Evolutionary conservation across 1,140 invertebrate genomes (phyloP), one percentile per base, ranked within the genome.

Genomic region (Neocloeon triangulifer): DNA sequence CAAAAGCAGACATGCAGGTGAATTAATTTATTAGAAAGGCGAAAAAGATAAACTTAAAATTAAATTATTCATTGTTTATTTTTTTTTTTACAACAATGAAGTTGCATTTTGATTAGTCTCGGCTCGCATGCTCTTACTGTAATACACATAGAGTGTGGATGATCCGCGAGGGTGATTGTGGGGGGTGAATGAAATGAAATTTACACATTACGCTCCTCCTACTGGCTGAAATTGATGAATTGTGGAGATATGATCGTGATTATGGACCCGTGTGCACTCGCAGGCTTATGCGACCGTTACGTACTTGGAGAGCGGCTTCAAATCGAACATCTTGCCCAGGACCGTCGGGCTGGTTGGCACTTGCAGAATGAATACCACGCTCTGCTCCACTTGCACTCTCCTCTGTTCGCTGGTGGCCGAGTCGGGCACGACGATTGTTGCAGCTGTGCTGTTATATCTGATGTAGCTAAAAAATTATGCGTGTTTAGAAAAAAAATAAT

Each of bases 301-400:
- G 51, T 47, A 56, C 53, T 67, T 68, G 12, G 62, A 50, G 27
- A 76, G 43, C 23, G 53, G 50, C 38, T 72, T 69, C 25, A 76
- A 50, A 41, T 75, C 68, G 41, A 67, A 75, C 39, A 66, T 67
- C 47, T 74, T 74, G 1, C 67, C 71, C 28, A 76, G 43, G 2
- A 64, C 49, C 39, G 72, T 68, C 2, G 67, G 52, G 45, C 64
- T 58, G 0, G 60, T 48, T 10, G 71, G 69, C 19, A 76, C 45
- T 0, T 61, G 54, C 6, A 76, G 39, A 0, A 64, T 53, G 2
- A 73, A 21, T 3, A 30, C 14, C 6, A 17, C 9, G 13, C 19
- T 18, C 27, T 29, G 23, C n/a, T 2, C 23, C n/a, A n/a, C n/a
- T n/a, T n/a, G n/a, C n/a, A n/a, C n/a, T n/a, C n/a, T n/a, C n/a